phyloP scores from a whole-genome alignment of 2,113 vertebrate species.

The Salvelinus alpinus region DNA sequence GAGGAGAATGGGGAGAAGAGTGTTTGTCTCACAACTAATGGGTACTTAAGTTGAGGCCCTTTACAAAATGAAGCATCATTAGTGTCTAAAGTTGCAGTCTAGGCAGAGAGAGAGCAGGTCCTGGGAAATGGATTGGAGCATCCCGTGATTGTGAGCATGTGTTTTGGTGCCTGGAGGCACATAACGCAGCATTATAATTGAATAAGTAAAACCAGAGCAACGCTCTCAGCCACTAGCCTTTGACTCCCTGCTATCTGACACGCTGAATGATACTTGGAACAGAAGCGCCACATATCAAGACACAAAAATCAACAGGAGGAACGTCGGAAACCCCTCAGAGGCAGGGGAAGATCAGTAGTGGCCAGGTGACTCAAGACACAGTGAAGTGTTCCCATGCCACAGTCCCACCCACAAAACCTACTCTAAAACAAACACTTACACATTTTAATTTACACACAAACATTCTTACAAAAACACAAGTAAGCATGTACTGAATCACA shows the following conservation, averaged over 20 bases:
- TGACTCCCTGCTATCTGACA: slow-evolving; percentile 22
- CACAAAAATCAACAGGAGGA: slow-evolving; percentile 19
- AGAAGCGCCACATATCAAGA: slow-evolving; percentile 17
- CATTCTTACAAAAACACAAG: no score
- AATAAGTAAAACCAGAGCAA: slow-evolving; percentile 46
- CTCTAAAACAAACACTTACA: background rate
- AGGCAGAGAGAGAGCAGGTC: slow-evolving; percentile 14
- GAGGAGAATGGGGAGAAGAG: background rate
- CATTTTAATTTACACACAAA: background rate
- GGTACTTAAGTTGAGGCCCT: background rate
- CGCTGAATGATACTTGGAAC: slow-evolving; percentile 42
- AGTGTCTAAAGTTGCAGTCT: slow-evolving; percentile 11
- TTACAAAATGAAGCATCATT: background rate
- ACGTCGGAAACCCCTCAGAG: background rate
- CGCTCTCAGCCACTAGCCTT: slow-evolving; percentile 13
- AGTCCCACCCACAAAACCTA: background rate
- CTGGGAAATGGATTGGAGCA: slow-evolving; percentile 23
- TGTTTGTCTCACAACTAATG: background rate
- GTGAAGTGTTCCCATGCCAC: background rate
- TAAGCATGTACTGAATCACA: no score
- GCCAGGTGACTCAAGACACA: slow-evolving; percentile 17
- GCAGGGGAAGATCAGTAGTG: slow-evolving; percentile 7
- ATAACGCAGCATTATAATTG: slow-evolving; percentile 30
- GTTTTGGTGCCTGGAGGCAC: slow-evolving; percentile 27
- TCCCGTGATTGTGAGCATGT: slow-evolving; percentile 38